phyloP scores from a whole-genome alignment of 2,113 vertebrate genomes.

The Manacus vitellinus region DNA sequence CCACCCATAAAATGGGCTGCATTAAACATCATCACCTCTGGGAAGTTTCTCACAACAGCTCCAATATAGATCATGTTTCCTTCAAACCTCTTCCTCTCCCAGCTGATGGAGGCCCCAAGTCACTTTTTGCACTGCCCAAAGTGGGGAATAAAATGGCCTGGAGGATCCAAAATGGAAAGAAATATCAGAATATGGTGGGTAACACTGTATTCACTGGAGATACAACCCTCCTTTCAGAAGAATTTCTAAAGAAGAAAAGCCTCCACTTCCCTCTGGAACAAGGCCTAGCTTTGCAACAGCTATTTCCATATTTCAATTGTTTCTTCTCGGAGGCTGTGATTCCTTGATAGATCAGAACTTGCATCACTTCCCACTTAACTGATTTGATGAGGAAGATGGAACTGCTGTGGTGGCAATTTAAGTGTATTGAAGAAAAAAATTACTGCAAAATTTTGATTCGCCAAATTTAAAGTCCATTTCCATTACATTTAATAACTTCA shows the following conservation, averaged over 20 bases:
- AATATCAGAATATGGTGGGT: not conserved
- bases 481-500: slow-evolving; percentile 61
- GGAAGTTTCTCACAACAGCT: not conserved
- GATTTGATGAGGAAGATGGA: slow-evolving; percentile 50
- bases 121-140: rapidly evolving
- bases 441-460: slow-evolving; percentile 58
- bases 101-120: not conserved
- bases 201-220: not conserved
- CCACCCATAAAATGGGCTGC: not conserved
- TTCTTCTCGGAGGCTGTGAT: not conserved
- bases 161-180: not conserved
- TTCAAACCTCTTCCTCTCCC: not conserved
- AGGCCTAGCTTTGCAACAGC: not conserved
- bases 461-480: slow-evolving; percentile 63
- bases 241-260: not conserved
- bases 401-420: slow-evolving; percentile 16
- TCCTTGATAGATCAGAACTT: not conserved
- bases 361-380: slow-evolving; percentile 38
- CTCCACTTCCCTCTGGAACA: not conserved
- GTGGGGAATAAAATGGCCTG: not conserved
- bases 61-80: rapidly evolving
- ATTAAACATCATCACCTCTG: not conserved
- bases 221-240: not conserved
- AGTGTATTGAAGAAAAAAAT: slow-evolving; percentile 15
- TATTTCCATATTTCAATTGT: not conserved